A percentile compares a stretch with the other conserved stretches of the same genome.
Conservation (phyloP, 2,113 vertebrate species). For the Rissa tridactyla region DNA sequence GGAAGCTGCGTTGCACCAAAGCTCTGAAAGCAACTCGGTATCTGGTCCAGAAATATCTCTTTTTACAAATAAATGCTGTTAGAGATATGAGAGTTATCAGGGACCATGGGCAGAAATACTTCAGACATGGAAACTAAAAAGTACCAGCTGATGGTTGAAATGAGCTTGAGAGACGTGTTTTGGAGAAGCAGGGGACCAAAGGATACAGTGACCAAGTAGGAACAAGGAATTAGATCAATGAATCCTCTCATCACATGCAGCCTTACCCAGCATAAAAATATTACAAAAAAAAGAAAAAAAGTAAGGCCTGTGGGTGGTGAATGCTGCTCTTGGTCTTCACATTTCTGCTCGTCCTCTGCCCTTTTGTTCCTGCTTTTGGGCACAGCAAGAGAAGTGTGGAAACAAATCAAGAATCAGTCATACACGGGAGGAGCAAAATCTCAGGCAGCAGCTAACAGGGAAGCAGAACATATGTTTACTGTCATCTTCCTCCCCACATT, state of each 20-base stretch:
- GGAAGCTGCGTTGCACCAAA: neutral
- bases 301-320: neutral
- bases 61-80: neutral
- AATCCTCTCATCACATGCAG: neutral
- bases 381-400: constrained; percentile 20
- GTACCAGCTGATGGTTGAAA: neutral
- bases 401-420: constrained; percentile 12
- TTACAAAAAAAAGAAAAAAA: neutral
- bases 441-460: neutral
- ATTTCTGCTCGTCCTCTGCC: constrained; percentile 10
- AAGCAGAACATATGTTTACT: constrained; percentile 48
- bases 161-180: neutral
- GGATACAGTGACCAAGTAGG: neutral
- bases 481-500: neutral
- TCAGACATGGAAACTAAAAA: neutral
- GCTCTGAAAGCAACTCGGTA: accelerated
- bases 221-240: constrained; percentile 4
- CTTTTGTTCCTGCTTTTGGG: constrained; percentile 49
- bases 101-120: neutral
- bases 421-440: constrained; percentile 1
- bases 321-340: neutral
- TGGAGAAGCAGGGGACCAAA: neutral
- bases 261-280: neutral
- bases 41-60: neutral
- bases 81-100: neutral